Evolutionary conservation across 2,888 invertebrate genomes (phyloP), one percentile per base, ranked within the genome.

Genomic region (Dryadula phaetusa): DNA sequence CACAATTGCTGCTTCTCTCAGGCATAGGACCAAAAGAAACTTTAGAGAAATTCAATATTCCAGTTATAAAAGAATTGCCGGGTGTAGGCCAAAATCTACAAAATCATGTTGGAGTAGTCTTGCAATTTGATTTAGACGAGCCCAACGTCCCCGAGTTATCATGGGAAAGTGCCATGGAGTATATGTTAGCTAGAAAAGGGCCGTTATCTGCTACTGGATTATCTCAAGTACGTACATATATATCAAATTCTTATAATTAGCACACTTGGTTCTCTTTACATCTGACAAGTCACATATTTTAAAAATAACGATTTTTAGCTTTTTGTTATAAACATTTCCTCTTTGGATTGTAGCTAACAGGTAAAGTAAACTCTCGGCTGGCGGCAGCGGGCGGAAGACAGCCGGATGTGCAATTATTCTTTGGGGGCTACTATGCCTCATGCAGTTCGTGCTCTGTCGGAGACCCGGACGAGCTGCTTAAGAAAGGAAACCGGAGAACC

Each of bases 41-140:
- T 53, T 83, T 96, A 2, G 84, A 93, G 52, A 88, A 90, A 65
- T 93, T 94, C 66, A 94, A 94, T 64, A 94, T 96, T 32, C 93
- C 93, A 5, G 90, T 94, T 10, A 87, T 95, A 28, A 93, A 94
- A 70, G 93, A 95, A 70, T 83, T 95, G 20, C 95, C 95, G 0
- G 95, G 95, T 0, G 95, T 96, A 0, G 95, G 96, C 0, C 93
- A 94, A 76, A 96, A 95, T 77, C 83, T 96, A 0, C 95, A 95
- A 67, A 95, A 95, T 78, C 95, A 96, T 75, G 94, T 95, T 0
- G 94, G 95, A 0, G 94, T 94, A 37, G 88, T 87, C 6, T 72
- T 95, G 8, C 88, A 92, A n/a, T 95, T 93, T 77, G 87, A 88
- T 0, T 82, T 95, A 4, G 90, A 93, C 64, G 88, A 92, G 47